A percentile compares a stretch with the other conserved stretches of the same genome.
phyloP scores from a whole-genome alignment of 2,888 invertebrate species.

The Pachliopta kotzebuea region DNA sequence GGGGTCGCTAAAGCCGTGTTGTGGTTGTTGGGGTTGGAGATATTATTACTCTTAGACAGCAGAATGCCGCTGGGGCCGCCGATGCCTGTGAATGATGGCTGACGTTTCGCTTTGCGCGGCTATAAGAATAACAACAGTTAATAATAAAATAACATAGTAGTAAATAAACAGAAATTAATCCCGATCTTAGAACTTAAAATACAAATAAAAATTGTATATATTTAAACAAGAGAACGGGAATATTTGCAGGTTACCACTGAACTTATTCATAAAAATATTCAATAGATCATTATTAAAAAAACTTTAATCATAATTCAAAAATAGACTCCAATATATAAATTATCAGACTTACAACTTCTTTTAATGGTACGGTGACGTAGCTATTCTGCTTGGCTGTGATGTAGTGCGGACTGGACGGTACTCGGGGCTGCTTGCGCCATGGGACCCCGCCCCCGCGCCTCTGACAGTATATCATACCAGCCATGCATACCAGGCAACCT shows the following conservation, averaged over 20 bases:
- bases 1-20: slow-evolving; percentile 80
- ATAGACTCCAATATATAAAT: no score
- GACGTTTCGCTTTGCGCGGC: slow-evolving; percentile 82
- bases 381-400: slow-evolving; percentile 90
- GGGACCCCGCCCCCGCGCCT: slow-evolving; percentile 61
- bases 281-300: no score
- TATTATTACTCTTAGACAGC: slow-evolving; percentile 79
- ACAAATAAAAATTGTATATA: no score
- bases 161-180: no score
- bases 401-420: slow-evolving; percentile 90
- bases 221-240: no score
- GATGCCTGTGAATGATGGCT: slow-evolving; percentile 85
- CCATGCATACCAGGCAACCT: slow-evolving; percentile 76
- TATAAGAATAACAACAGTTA: slow-evolving; percentile 37
- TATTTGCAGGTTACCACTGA: no score
- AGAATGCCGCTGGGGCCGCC: slow-evolving; percentile 74
- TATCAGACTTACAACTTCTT: slow-evolving; percentile 81
- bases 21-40: slow-evolving; percentile 82
- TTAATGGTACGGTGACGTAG: slow-evolving; percentile 90
- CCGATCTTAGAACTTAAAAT: no score
- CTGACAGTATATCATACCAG: slow-evolving; percentile 68
- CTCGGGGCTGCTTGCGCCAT: slow-evolving; percentile 74
- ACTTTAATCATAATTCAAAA: no score
- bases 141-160: no score
- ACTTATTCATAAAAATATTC: no score